Base-by-base conservation (phyloP, 2,797 vertebrate genomes). In the Chromis chromis region DNA sequence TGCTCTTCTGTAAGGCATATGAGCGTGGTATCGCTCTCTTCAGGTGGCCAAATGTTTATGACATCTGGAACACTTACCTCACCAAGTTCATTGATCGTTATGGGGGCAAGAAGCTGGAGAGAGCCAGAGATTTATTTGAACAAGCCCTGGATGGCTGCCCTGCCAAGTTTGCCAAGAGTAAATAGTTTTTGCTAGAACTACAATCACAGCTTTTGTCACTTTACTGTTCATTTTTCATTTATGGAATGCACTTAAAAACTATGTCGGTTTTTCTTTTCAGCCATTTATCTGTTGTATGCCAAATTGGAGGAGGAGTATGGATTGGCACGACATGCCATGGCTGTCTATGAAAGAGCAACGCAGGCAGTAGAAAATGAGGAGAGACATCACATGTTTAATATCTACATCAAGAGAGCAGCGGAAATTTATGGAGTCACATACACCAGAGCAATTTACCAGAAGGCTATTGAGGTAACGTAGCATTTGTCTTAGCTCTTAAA, bases 61-160 rank as follows among this genome's bases (percentile, higher is more conserved):
- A 98, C 92, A 96, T 98, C 86, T 98, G 97, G 97, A 98, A 97
- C 92, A 98, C 97, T 22, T 98, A 98, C 91, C 96, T 98, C 56
- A 97, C 95, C 76, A 98, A 98, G 71, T 98, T 98, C 91, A 97
- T 96, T 1, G 95, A 96, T 44, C 96, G 97, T 40, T 98, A 98
- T 0, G 97, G 96, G 0, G 97, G 97, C 42, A 97, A 96, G 84
- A 98, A 98, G 91, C 93, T 98, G 92, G 97, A 98, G 86, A 92
- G 97, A 68, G 96, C 96, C 0, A 92, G 97, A 31, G 97, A 98
- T 91, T 93, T 98, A 65, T 98, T 98, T 65, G 97, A 98, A 81
- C 97, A 98, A 86, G 96, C 96, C 0, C 84, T 98, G 76, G 97
- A 98, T 16, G 95, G 97, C 50, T 98, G 97, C 61, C 97, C 97